phyloP scores from a whole-genome alignment of 23 tunicate genomes.

The Styela clava region DNA sequence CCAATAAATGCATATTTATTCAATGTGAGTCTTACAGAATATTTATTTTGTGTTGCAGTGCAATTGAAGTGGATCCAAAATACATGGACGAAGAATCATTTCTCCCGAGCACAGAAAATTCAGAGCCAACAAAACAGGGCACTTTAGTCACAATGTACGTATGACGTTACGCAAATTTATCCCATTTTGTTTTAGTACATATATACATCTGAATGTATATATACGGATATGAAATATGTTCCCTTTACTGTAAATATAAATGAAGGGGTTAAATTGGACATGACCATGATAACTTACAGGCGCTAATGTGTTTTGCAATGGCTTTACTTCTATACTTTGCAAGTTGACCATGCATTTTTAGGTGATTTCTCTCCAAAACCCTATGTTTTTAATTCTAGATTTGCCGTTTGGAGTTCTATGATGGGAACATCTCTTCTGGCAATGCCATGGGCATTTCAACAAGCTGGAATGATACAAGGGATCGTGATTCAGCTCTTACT shows the following conservation, averaged over 20 bases:
- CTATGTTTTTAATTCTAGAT: constrained; percentile 28
- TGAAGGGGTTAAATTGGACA: no score
- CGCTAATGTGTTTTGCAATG: no score
- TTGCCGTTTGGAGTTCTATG: constrained; percentile 59
- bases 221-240: no score
- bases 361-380: no score
- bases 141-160: neutral
- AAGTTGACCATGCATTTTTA: no score
- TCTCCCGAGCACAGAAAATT: neutral
- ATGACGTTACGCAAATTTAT: no score
- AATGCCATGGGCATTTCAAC: constrained; percentile 74
- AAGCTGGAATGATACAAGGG: constrained; percentile 57
- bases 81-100: neutral
- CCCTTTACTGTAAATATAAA: no score
- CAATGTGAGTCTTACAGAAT: neutral
- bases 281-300: no score
- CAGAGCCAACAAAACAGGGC: neutral
- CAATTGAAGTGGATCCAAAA: neutral
- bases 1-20: no score
- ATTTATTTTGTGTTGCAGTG: neutral
- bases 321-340: no score
- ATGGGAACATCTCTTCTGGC: constrained; percentile 55
- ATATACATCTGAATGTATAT: no score
- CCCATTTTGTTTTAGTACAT: no score
- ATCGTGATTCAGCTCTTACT: constrained; percentile 26